Conservation (phyloP, 2,113 vertebrate genomes). For the Upupa epops region DNA sequence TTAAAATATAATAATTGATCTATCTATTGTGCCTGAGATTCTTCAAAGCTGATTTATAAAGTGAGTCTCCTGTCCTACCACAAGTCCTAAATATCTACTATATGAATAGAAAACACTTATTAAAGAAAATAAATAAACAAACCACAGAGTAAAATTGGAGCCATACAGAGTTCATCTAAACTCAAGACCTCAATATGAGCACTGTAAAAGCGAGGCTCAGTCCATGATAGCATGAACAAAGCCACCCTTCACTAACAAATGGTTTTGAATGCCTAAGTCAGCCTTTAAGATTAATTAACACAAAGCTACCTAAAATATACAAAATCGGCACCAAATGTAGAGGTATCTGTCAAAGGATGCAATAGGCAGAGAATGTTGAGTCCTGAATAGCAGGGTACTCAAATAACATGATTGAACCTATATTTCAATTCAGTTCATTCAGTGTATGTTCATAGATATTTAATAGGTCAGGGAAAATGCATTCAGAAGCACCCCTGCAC, state of each 20-base stretch:
- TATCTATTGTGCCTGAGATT: not conserved
- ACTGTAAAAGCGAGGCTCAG: not conserved
- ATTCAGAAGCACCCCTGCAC: not conserved
- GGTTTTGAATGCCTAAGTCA: not conserved
- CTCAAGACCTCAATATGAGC: not conserved
- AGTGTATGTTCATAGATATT: too few species aligned
- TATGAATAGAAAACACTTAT: not conserved
- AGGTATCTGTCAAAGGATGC: not conserved
- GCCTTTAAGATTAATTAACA: not conserved
- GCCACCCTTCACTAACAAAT: accelerated
- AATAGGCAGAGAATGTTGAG: not conserved
- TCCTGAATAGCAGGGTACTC: not conserved
- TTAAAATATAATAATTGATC: not conserved
- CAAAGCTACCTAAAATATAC: not conserved
- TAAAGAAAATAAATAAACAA: not conserved
- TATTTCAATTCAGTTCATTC: not conserved
- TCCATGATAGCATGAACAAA: accelerated
- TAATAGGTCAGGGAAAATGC: not conserved
- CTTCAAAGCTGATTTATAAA: not conserved
- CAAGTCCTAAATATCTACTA: not conserved
- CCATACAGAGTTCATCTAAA: not conserved
- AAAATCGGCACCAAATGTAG: not conserved
- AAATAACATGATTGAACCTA: not conserved
- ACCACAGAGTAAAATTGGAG: not conserved
- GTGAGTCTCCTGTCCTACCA: not conserved